These are phyloP conservation scores for Hestina assimilis DNA, from an alignment of 1,140 invertebrate species.

Conservation along the genomic window DNA sequence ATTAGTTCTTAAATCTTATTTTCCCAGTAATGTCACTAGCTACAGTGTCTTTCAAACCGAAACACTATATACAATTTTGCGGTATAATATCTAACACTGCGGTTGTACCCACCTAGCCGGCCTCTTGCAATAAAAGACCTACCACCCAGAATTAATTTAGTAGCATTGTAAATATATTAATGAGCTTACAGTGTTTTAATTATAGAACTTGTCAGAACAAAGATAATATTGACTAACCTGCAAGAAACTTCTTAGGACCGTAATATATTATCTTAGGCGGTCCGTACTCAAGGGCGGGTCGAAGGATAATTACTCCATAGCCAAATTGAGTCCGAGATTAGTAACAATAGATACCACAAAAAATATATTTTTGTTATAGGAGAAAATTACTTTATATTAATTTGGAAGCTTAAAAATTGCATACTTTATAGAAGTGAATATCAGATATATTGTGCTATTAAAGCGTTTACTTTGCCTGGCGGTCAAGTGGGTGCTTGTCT, in stretches of 20 bases:
- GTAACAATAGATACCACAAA: background rate
- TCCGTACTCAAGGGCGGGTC: slow-evolving; percentile 11
- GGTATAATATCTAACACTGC: no score
- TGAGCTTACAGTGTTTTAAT: background rate
- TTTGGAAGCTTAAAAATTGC: no score
- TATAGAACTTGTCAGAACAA: slow-evolving; percentile 10
- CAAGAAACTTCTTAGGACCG: slow-evolving; percentile 13
- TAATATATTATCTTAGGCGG: slow-evolving; percentile 17
- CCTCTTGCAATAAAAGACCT: no score
- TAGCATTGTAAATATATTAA: background rate
- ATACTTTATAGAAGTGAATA: no score
- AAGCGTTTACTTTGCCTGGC: slow-evolving; percentile 36
- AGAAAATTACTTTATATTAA: no score
- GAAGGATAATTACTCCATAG: slow-evolving; percentile 11
- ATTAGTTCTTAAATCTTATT: no score
- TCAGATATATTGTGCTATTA: slow-evolving; percentile 26
- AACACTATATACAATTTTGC: no score
- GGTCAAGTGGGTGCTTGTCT: slow-evolving; percentile 32
- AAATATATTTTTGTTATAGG: background rate
- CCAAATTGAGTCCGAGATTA: slow-evolving; percentile 7
- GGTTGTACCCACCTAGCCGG: no score
- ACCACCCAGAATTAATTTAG: no score
- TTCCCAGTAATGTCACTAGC: no score
- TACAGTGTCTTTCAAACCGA: no score
- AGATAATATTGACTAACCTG: slow-evolving; percentile 19